Evolutionary conservation across 2,797 vertebrate species (phyloP), one percentile per base, ranked within the genome.

Genomic region (Anguilla pacifica): DNA sequence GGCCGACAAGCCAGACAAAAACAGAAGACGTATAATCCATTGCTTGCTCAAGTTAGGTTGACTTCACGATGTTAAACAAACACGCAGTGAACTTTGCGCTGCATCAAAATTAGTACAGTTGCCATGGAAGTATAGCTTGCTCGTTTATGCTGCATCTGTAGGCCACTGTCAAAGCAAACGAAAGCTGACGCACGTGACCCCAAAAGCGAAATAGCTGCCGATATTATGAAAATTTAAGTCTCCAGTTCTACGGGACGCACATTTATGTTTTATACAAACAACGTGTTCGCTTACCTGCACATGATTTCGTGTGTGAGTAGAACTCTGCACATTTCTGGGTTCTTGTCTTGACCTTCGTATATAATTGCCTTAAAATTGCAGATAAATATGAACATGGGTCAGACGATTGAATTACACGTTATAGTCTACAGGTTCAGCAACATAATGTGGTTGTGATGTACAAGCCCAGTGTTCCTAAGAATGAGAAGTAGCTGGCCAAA

Each of bases 311-410:
- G 97, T 91, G 98, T 99, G 90, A 99, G 97, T 91, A 99, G 97
- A 92, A 99, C 98, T 95, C 97, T 97, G 96, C 98, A 99, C 98
- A 99, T 99, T 97, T 99, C 98, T 87, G 98, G 98, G 94, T 99
- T 99, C 97, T 99, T 99, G 96, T 99, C 98, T 94, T 99, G 98
- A 91, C 98, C 98, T 94, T 99, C 98, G 93, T 99, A 99, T 90
- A 99, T 91, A 94, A 99, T 99, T 93, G 98, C 98, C 98, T 98
- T 94, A 17, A 93, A 93, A 92, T 84, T 88, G 93, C 93, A 93
- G 84, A 94, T 46, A 87, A 57, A 84, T 46, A 88, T 49, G 5
- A 49, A 35, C 46, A 25, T 67, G 61, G 31, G 35, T 39, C 22
- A 43, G 43, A 25, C 28, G 28, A 70, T 81, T 83, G 43, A 35